A percentile compares a stretch with the other conserved stretches of the same genome.
These are phyloP conservation scores for Cladorhizidae sp. DNA, from an alignment of 37 sponge, comb jelly and placozoan genomes.

Conservation along the genomic window DNA sequence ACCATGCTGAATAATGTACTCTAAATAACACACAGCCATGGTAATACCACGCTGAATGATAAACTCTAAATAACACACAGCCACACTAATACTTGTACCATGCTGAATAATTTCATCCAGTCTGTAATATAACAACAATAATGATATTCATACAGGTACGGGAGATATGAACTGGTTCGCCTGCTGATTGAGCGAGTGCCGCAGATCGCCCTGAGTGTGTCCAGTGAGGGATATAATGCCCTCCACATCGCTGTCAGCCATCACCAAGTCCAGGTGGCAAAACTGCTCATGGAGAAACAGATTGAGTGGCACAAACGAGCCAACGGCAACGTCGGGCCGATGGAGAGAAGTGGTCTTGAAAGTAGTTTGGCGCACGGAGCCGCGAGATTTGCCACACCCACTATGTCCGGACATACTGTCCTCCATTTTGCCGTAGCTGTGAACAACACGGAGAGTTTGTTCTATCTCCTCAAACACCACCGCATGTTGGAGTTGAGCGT, in stretches of 20 bases:
- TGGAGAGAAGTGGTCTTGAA: neutral
- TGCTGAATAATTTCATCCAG: too few species aligned
- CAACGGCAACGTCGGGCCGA: neutral
- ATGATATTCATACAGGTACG: constrained; percentile 27
- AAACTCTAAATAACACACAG: too few species aligned
- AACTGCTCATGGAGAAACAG: constrained; percentile 23
- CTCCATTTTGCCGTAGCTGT: constrained; percentile 67
- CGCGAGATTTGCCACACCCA: constrained; percentile 28
- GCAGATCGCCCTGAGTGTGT: constrained; percentile 16
- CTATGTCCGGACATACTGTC: constrained; percentile 62
- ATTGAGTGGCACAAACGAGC: neutral
- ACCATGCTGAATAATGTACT: too few species aligned
- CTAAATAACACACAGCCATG: too few species aligned
- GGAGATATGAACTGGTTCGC: constrained; percentile 16
- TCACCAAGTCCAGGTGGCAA: constrained; percentile 15
- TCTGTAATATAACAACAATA: neutral
- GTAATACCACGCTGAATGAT: too few species aligned
- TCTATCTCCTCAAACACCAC: constrained; percentile 27
- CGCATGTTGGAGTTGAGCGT: constrained; percentile 5
- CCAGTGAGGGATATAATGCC: constrained; percentile 69
- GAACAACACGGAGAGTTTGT: constrained; percentile 32
- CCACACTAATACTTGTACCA: too few species aligned
- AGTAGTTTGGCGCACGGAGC: neutral
- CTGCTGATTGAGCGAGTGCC: constrained; percentile 34
- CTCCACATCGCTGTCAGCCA: constrained; percentile 58